Base-by-base conservation (phyloP, 2,888 invertebrate genomes). In the Rhabditophanes sp. region DNA sequence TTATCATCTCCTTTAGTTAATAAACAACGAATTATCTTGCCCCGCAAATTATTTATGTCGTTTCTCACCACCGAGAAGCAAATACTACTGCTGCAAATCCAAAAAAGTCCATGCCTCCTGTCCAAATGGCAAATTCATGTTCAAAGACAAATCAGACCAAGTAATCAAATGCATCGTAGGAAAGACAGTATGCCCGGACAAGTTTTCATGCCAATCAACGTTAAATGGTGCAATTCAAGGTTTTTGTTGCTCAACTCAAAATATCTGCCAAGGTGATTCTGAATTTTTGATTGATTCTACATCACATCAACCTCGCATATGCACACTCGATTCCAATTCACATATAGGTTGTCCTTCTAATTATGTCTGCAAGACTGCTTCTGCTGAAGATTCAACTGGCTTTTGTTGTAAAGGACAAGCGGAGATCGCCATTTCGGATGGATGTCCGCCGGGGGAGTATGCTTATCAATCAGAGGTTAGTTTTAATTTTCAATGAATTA, bases 361-460 rank as follows among this genome's bases (percentile, higher is more conserved):
- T 46, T 62, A 58, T 32, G 51, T 63, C 33, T 62, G 62, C 44
- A 56, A 56, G 34, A 49, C 47, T 26, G 58, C 56, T 7, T 47
- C 46, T 27, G 43, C 47, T 28, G 57, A 60, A 26, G 54, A 53
- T 47, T 58, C 55, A 25, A 56, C 53, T 23, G 60, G 60, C 28
- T 49, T 38, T 39, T 60, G 60, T 35, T 60, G 60, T 41, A 56
- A 54, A 41, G 60, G 60, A 27, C 57, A 58, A 33, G 45, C 29
- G n/a, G 21, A 20, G 3, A 16, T 12, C 11, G 14, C 29, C n/a
- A 41, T 46, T 33, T 17, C 46, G 23, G 59, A 60, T 31, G 59
- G 59, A 6, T 60, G 59, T 30, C 59, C 59, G 12, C 59, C 59
- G 9, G 55, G 55, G 29, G 57, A 60, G 39, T 60, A 46, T 33